Base-by-base conservation (phyloP, 2,113 vertebrate genomes). In the Macquaria australasica region DNA sequence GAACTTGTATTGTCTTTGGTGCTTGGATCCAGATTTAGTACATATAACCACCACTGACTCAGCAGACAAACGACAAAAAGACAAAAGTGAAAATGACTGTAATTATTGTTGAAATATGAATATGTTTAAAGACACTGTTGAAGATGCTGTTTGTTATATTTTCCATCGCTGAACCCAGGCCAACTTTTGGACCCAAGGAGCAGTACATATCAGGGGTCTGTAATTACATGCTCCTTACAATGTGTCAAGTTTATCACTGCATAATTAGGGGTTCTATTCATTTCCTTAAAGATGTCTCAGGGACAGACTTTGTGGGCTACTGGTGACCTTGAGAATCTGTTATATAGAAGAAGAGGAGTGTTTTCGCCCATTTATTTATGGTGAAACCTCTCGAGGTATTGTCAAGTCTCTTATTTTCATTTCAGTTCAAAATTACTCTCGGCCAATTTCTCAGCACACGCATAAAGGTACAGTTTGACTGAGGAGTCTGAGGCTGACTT, bases 101-200 rank as follows among this genome's bases (percentile, higher is more conserved):
- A 91, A 91, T 91, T 90, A 87, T 89, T 94, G 79, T 91, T 93
- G 87, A 92, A 91, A 88, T 87, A 91, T 94, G 80, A 93, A 92
- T 90, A 92, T 93, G 87, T 95, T 92, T 92, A 69, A 96, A 93
- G 88, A 96, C 96, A 96, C 95, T 96, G 96, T 94, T 82, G 78
- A 92, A 93, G 86, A 95, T 94, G 91, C 88, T 95, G 92, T 95
- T 92, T 86, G 84, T 91, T 86, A 43, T 90, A 55, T 84, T 75
- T 83, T 88, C 79, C 80, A 73, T 89, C 87, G 88, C 87, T 84
- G 88, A 87, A 90, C 87, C 83, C 79, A 86, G 73, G 85, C 88
- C 88, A 87, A 92, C 73, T 48, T 87, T 83, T 90, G 87, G 85
- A 93, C 91, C 89, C 88, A 48, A 87, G 92, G 92, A 93, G 93